Evolutionary conservation across 2,797 vertebrate species (phyloP).

Genomic region (Tolypeutes matacus): DNA sequence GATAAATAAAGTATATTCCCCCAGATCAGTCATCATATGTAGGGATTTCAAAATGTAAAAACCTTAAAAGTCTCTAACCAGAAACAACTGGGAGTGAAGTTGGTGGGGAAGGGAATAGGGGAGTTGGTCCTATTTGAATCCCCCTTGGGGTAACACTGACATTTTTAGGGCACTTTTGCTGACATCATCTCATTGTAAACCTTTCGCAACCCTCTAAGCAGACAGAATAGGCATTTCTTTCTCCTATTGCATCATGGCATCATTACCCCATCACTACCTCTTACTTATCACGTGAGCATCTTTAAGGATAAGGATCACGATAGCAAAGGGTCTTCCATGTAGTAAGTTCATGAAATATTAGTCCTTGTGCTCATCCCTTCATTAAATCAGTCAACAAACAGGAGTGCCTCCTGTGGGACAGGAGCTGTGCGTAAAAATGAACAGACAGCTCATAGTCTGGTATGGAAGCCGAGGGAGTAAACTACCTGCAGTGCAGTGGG

Average conservation of each 20-base stretch:
- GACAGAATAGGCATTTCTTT: not conserved
- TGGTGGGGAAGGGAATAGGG: not conserved
- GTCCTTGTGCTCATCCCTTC: not conserved
- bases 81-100: not conserved
- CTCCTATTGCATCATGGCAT: not conserved
- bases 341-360: not conserved
- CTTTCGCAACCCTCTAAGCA: not conserved
- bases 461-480: too few species aligned
- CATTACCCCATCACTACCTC: not conserved
- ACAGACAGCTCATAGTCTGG: rapidly evolving
- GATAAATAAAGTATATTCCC: not conserved
- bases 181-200: not conserved
- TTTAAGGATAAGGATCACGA: not conserved
- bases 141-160: not conserved
- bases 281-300: not conserved
- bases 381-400: not conserved
- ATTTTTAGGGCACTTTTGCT: not conserved
- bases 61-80: not conserved
- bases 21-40: not conserved
- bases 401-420: not conserved
- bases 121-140: not conserved
- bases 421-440: not conserved
- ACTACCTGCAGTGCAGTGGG: not conserved
- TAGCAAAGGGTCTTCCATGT: not conserved
- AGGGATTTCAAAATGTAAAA: not conserved